These are phyloP conservation scores for Saccostrea cuccullata DNA, from an alignment of 1,140 invertebrate genomes.

Conservation along the genomic window DNA sequence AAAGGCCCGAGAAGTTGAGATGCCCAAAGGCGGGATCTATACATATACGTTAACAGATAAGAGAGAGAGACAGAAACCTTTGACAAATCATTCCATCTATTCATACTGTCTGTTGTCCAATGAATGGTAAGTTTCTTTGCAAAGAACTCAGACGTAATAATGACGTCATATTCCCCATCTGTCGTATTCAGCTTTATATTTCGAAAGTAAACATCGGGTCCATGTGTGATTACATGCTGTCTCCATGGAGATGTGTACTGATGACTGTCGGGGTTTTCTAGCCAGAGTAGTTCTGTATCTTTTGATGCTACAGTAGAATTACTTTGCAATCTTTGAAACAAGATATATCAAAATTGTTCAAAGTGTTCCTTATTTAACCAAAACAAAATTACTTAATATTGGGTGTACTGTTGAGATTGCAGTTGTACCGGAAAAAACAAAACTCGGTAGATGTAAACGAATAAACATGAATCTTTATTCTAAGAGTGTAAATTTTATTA, in stretches of 20 bases:
- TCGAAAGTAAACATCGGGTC: conserved; percentile 76
- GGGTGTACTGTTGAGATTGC: too few species aligned
- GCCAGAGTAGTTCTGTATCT: conserved; percentile 74
- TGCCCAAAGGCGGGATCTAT: too few species aligned
- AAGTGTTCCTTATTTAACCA: too few species aligned
- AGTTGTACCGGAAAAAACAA: too few species aligned
- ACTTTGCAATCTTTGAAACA: too few species aligned
- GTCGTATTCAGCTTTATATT: conserved; percentile 66
- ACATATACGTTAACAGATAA: too few species aligned
- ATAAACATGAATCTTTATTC: too few species aligned
- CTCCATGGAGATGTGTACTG: conserved; percentile 67
- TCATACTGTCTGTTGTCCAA: conserved; percentile 72
- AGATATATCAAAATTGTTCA: too few species aligned
- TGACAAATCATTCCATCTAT: conserved; percentile 71
- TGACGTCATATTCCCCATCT: conserved; percentile 69
- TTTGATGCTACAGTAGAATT: conserved; percentile 38
- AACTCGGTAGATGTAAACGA: too few species aligned
- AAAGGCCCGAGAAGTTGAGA: too few species aligned
- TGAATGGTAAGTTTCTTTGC: conserved; percentile 72
- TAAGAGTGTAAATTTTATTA: too few species aligned
- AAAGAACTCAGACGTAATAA: conserved; percentile 76
- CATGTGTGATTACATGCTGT: conserved; percentile 71
- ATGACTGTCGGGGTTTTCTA: conserved; percentile 73
- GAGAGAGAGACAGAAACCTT: conserved; percentile 57
- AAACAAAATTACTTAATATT: too few species aligned